These are phyloP conservation scores for Sebastes minor DNA, from an alignment of 2,797 vertebrate species.

Conservation along the genomic window DNA sequence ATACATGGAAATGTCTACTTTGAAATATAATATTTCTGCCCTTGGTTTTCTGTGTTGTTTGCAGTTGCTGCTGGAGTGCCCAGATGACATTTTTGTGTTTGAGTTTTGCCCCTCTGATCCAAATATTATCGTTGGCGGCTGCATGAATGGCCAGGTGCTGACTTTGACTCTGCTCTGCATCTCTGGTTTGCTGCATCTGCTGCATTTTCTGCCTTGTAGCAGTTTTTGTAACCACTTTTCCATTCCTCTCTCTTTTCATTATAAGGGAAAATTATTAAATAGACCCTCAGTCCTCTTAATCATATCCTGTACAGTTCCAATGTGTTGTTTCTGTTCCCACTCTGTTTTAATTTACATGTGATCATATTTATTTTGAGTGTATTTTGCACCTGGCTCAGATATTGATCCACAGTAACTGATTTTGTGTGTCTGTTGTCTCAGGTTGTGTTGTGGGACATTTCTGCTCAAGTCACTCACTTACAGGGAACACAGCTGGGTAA, in stretches of 20 bases:
- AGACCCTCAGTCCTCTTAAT: background rate
- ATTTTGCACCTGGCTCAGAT: background rate
- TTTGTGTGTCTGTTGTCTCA: constrained; percentile 58
- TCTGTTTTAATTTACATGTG: background rate
- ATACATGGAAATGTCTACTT: constrained; percentile 37
- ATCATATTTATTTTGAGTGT: background rate
- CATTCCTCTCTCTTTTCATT: background rate
- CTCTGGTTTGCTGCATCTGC: constrained; percentile 1
- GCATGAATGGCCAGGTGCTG: constrained; percentile 91
- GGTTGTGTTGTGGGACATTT: constrained; percentile 93
- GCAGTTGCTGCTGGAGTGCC: constrained; percentile 91
- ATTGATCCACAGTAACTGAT: background rate
- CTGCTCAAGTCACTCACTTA: constrained; percentile 78
- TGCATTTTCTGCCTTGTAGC: background rate
- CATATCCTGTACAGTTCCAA: background rate
- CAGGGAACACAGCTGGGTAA: constrained; percentile 64
- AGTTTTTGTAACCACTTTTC: background rate
- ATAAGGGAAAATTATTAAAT: background rate
- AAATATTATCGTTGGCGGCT: constrained; percentile 92
- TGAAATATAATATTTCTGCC: constrained; percentile 51
- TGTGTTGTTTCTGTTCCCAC: background rate
- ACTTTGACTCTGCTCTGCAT: constrained; percentile 21
- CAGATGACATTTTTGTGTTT: constrained; percentile 90
- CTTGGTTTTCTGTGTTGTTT: constrained; percentile 60
- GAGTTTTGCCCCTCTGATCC: constrained; percentile 91